phyloP scores from a whole-genome alignment of 2,888 invertebrate genomes.

The Ditula angustiorana region DNA sequence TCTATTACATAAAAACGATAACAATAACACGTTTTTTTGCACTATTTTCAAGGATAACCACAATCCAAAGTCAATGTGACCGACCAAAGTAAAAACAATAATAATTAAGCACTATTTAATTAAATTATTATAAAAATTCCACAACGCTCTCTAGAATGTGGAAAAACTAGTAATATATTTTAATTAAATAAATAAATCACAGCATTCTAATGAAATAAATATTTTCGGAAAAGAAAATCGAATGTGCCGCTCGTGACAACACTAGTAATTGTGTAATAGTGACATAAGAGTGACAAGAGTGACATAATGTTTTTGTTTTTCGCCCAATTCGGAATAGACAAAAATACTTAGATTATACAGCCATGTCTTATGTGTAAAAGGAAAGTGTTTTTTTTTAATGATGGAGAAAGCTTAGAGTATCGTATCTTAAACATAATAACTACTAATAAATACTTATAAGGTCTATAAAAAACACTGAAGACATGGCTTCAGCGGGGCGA shows the following conservation, averaged over 20 bases:
- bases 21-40: neutral
- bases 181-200: neutral
- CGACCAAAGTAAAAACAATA: neutral
- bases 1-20: neutral
- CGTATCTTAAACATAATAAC: too few species aligned
- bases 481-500: too few species aligned
- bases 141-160: neutral
- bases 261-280: too few species aligned
- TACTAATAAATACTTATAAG: too few species aligned
- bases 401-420: too few species aligned
- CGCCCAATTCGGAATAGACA: too few species aligned
- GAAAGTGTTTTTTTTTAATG: too few species aligned
- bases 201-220: neutral
- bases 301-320: neutral
- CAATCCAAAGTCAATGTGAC: neutral
- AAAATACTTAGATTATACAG: too few species aligned
- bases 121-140: neutral
- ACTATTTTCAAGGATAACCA: slow-evolving; percentile 4
- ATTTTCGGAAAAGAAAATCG: neutral
- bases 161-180: neutral
- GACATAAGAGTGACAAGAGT: too few species aligned
- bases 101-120: neutral
- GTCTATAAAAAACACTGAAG: too few species aligned
- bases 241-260: slow-evolving; percentile 3
- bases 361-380: too few species aligned